These are phyloP conservation scores for Nettapus auritus DNA, from an alignment of 2,113 vertebrate species.

Conservation along the genomic window DNA sequence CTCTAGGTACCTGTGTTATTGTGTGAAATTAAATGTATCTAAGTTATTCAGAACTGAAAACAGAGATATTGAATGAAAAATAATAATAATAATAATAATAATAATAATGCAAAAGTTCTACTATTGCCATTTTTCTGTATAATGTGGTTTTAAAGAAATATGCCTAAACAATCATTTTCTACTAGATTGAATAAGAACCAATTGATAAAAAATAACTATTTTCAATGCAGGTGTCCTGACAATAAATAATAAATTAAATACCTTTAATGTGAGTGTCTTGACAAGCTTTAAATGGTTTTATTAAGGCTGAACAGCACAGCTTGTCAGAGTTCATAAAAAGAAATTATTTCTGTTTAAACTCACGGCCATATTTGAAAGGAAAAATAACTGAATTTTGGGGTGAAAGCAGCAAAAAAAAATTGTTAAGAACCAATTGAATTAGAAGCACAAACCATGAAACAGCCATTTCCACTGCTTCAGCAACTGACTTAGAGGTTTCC, in stretches of 20 bases:
- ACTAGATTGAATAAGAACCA: background rate
- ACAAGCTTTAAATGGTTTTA: background rate
- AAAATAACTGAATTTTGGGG: background rate
- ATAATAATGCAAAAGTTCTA: background rate
- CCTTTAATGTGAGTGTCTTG: background rate
- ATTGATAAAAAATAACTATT: background rate
- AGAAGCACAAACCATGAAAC: background rate
- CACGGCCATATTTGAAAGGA: background rate
- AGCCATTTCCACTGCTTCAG: background rate
- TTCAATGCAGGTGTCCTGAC: background rate
- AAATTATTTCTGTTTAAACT: background rate
- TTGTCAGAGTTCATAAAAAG: background rate
- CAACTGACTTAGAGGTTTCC: background rate
- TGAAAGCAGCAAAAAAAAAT: background rate
- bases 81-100: no score
- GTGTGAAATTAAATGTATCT: background rate
- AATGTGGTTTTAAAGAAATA: background rate
- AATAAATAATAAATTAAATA: background rate
- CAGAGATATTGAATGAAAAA: background rate
- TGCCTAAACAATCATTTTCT: background rate
- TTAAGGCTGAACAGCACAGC: background rate
- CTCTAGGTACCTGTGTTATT: background rate
- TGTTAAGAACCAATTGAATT: background rate
- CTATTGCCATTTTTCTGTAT: background rate
- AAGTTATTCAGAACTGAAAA: background rate